Conservation (phyloP, 2,113 vertebrate species). For the Onychostoma macrolepis region DNA sequence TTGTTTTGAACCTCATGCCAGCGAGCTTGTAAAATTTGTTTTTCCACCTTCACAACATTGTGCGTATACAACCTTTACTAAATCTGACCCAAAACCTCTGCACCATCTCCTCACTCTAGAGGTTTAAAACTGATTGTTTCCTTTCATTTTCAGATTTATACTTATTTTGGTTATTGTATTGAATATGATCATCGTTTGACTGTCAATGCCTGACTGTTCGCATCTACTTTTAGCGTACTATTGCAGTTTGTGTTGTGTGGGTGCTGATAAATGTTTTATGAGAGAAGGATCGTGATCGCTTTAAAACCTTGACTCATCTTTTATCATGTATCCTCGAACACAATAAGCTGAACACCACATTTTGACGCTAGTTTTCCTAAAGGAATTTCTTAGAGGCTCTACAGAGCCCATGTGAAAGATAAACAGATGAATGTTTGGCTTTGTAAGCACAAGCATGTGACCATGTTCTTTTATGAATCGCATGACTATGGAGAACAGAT, state of each 20-base stretch:
- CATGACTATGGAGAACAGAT: conserved; percentile 42
- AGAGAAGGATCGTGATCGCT: neutral
- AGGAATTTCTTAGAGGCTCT: neutral
- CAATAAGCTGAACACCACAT: neutral
- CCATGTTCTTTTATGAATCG: conserved; percentile 7
- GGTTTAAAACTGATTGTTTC: no score
- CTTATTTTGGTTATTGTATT: no score
- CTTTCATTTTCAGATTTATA: no score
- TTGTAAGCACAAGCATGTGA: neutral
- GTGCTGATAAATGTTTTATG: neutral
- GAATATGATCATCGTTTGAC: no score
- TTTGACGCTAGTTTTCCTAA: conserved; percentile 13
- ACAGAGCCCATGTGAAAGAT: neutral
- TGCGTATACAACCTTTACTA: no score
- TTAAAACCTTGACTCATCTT: neutral
- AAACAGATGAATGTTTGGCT: conserved; percentile 4
- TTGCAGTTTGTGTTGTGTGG: neutral
- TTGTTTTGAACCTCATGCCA: no score
- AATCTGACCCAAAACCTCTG: no score
- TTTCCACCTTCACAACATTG: no score
- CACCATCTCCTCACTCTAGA: no score
- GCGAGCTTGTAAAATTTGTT: no score
- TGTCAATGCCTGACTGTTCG: no score
- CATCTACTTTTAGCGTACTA: neutral
- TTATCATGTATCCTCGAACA: neutral